phyloP scores from a whole-genome alignment of 2,113 vertebrate species.

The Noctilio leporinus region DNA sequence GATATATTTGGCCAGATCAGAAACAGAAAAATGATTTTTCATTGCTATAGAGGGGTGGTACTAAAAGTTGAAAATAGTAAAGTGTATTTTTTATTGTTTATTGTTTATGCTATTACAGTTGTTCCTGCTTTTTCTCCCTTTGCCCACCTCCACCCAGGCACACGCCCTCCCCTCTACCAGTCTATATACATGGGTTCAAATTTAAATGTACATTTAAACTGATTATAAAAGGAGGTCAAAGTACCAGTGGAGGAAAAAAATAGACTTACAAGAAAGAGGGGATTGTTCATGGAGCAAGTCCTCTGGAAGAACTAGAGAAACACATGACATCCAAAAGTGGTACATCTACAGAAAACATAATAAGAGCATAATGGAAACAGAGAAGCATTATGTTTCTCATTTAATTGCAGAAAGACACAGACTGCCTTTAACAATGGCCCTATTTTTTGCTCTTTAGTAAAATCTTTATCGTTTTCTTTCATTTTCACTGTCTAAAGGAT shows the following conservation, averaged over 20 bases:
- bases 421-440: background rate
- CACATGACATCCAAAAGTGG: background rate
- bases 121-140: no score
- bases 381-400: background rate
- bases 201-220: background rate
- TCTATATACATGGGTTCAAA: background rate
- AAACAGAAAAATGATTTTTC: background rate
- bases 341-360: background rate
- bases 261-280: background rate
- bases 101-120: no score
- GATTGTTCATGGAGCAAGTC: background rate
- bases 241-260: background rate
- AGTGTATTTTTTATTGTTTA: background rate
- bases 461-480: background rate
- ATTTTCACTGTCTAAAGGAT: background rate
- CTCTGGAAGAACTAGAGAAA: background rate
- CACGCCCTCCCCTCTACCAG: no score
- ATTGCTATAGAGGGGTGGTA: background rate
- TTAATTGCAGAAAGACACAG: background rate
- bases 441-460: background rate
- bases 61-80: background rate
- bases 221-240: background rate
- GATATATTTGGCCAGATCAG: background rate
- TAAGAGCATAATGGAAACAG: background rate
- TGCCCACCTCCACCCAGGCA: no score